These are phyloP conservation scores for Branchinecta lynchi DNA, from an alignment of 1,140 invertebrate species.

Conservation along the genomic window DNA sequence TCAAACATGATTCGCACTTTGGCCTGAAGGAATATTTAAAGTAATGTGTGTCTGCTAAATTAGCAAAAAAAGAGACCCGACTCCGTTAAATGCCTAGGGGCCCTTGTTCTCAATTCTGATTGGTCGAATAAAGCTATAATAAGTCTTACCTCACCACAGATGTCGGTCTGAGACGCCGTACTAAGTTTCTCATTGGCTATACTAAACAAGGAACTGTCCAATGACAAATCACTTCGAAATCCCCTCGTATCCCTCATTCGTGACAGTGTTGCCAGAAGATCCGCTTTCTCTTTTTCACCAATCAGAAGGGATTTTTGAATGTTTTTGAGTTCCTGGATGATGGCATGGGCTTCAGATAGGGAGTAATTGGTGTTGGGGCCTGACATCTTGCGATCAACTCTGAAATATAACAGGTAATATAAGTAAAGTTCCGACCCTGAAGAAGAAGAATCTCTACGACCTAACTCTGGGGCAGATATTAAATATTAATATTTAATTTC, in stretches of 20 bases:
- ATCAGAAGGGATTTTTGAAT: conserved; percentile 77
- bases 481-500: too few relatives aligned
- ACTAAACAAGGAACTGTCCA: conserved; percentile 63
- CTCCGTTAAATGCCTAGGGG: too few relatives aligned
- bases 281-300: conserved; percentile 79
- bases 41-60: too few relatives aligned
- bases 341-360: conserved; percentile 80
- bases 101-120: too few relatives aligned
- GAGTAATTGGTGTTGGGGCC: conserved; percentile 72
- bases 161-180: conserved; percentile 85
- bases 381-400: conserved; percentile 77
- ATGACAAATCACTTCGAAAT: conserved; percentile 52
- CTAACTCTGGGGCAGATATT: too few relatives aligned
- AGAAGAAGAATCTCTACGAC: too few relatives aligned
- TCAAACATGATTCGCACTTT: too few relatives aligned
- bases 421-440: too few relatives aligned
- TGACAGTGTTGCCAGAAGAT: conserved; percentile 82
- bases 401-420: conserved; percentile 33
- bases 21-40: too few relatives aligned
- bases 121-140: too few relatives aligned
- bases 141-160: conserved; percentile 58
- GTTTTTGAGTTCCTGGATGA: conserved; percentile 77
- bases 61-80: too few relatives aligned
- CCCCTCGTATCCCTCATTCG: conserved; percentile 68
- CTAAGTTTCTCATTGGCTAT: conserved; percentile 66